Percentiles rank a stretch among this genome's conserved stretches.
Evolutionary conservation across 2,113 vertebrate genomes (phyloP).

Genomic region (Xiphophorus maculatus): DNA sequence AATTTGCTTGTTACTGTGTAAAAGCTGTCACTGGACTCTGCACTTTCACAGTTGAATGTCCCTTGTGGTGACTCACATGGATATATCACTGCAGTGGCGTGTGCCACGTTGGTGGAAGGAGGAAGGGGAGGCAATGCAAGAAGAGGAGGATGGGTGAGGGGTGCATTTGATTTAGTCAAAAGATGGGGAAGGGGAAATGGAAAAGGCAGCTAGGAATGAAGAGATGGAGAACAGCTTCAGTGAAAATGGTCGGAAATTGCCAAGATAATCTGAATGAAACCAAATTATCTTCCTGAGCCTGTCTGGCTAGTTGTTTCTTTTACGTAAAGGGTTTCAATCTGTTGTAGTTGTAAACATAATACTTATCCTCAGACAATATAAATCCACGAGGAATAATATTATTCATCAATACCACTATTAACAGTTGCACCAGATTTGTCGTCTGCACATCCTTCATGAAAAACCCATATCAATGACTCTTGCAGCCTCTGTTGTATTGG

Average conservation of each 20-base stretch:
- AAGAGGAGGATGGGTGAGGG: slow-evolving; percentile 1
- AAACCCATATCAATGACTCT: no score
- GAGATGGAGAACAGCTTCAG: neutral
- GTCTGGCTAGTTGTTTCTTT: slow-evolving; percentile 9
- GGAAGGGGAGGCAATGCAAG: neutral
- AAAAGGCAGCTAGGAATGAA: slow-evolving; percentile 13
- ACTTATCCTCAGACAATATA: slow-evolving; percentile 24
- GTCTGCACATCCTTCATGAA: neutral
- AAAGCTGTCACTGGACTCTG: slow-evolving; percentile 36
- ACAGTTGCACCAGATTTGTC: neutral
- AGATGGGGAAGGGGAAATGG: slow-evolving; percentile 14
- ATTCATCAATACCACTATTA: slow-evolving; percentile 64
- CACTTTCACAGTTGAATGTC: slow-evolving; percentile 64
- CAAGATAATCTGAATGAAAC: neutral
- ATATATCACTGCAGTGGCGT: slow-evolving; percentile 66
- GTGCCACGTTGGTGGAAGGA: slow-evolving; percentile 49
- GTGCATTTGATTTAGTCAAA: neutral
- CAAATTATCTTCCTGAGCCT: neutral
- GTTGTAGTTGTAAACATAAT: slow-evolving; percentile 33
- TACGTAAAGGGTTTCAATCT: slow-evolving; percentile 9
- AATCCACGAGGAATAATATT: slow-evolving; percentile 33
- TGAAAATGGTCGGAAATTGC: neutral
- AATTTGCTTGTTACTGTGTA: slow-evolving; percentile 47
- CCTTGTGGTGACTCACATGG: slow-evolving; percentile 76
- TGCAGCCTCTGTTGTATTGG: no score